Conservation (phyloP, 1,140 invertebrate species). For the Camponotus vicinus region DNA sequence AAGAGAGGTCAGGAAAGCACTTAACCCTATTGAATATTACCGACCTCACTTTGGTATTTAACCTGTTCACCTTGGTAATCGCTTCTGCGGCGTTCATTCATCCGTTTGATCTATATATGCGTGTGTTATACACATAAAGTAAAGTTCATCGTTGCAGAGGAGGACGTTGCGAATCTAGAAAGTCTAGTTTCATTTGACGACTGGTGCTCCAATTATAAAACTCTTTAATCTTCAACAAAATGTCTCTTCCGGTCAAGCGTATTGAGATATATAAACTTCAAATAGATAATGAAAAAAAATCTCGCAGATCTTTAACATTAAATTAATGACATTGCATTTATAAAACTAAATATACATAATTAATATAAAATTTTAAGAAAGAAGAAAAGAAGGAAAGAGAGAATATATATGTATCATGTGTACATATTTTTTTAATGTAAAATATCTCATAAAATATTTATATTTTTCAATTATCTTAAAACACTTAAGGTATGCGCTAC, state of each 20-base stretch:
- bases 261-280: not conserved
- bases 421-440: no score
- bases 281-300: not conserved
- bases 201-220: not conserved
- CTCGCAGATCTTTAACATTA: not conserved
- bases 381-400: no score
- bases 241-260: constrained; percentile 75
- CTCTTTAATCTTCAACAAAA: constrained; percentile 79
- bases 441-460: no score
- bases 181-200: constrained; percentile 32
- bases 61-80: constrained; percentile 69
- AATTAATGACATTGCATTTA: no score
- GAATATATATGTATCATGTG: no score
- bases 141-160: constrained; percentile 40
- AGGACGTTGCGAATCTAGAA: constrained; percentile 16
- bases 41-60: constrained; percentile 83
- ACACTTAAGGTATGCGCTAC: no score
- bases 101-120: not conserved
- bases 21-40: constrained; percentile 81
- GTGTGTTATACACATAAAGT: constrained; percentile 54
- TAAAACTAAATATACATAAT: no score
- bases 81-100: constrained; percentile 26
- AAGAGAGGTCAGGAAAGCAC: constrained; percentile 78
- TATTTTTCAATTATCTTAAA: no score
- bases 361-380: no score